Evolutionary conservation across 2,888 invertebrate genomes (phyloP).

Genomic region (Odontothrips loti): DNA sequence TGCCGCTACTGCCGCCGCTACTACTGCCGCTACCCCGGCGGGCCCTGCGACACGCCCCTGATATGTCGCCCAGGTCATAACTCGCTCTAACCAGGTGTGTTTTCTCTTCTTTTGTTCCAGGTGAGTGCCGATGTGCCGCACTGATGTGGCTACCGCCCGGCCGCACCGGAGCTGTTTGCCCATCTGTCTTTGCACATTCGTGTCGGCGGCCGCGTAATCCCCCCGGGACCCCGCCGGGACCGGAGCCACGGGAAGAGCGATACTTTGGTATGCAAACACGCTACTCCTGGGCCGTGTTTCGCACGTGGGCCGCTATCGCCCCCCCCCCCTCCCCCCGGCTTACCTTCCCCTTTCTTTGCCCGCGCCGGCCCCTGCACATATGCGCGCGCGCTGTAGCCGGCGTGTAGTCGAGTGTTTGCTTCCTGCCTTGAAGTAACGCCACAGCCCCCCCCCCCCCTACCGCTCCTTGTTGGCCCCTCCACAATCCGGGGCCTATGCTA

Average conservation of each 20-base stretch:
- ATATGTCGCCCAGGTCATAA: neutral
- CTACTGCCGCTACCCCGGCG: too few species aligned
- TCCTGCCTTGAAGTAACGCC: neutral
- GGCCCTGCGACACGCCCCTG: neutral
- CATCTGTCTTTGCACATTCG: constrained; percentile 11
- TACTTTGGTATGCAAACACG: constrained; percentile 14
- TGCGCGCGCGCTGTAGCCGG: neutral
- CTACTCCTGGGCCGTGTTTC: neutral
- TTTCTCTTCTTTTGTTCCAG: neutral
- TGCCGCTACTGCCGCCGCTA: too few species aligned
- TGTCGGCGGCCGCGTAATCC: neutral
- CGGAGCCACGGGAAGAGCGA: neutral
- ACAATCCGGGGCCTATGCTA: neutral
- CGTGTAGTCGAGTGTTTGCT: constrained; percentile 22
- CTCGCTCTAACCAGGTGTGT: neutral
- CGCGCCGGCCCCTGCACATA: neutral
- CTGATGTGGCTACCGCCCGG: neutral
- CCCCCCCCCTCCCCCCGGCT: neutral
- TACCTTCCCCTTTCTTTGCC: neutral
- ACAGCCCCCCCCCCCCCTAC: neutral
- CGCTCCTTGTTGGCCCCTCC: too few species aligned
- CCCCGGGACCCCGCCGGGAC: neutral
- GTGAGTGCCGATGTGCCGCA: neutral
- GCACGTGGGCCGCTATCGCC: constrained; percentile 18
- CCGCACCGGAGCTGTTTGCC: neutral